Percentiles rank a stretch among this genome's conserved stretches.
Conservation (phyloP, 2,113 vertebrate species). For the Corvus hawaiiensis region DNA sequence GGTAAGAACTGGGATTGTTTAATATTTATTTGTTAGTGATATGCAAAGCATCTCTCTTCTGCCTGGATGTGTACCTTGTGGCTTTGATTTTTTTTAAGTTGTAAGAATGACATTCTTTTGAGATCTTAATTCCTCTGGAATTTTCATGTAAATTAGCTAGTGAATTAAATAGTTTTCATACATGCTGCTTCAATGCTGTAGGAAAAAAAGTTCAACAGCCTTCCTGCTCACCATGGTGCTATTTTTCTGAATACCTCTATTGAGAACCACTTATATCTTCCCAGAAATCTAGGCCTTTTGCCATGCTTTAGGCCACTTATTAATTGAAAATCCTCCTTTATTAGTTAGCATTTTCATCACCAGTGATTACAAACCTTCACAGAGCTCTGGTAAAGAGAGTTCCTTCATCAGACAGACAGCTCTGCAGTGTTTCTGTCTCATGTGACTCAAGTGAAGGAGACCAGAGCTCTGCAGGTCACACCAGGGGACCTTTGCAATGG, state of each 20-base stretch:
- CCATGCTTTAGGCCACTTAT: background rate
- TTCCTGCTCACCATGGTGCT: background rate
- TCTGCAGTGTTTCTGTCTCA: background rate
- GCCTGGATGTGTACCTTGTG: background rate
- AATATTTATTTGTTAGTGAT: background rate
- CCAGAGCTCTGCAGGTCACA: background rate
- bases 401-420: background rate
- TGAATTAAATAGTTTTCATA: background rate
- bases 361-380: background rate
- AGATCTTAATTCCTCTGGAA: background rate
- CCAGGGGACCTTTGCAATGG: accelerated
- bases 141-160: background rate
- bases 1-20: background rate
- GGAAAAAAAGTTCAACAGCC: background rate
- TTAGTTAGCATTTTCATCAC: background rate
- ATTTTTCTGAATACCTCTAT: background rate
- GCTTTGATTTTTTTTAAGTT: background rate
- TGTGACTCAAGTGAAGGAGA: background rate
- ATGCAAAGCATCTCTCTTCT: background rate
- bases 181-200: background rate
- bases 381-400: background rate
- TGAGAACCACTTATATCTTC: background rate
- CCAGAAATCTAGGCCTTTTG: background rate
- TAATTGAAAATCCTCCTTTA: background rate
- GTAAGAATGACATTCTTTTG: background rate